Evolutionary conservation across 1,140 invertebrate genomes (phyloP).

Genomic region (Panagrolaimus sp.): DNA sequence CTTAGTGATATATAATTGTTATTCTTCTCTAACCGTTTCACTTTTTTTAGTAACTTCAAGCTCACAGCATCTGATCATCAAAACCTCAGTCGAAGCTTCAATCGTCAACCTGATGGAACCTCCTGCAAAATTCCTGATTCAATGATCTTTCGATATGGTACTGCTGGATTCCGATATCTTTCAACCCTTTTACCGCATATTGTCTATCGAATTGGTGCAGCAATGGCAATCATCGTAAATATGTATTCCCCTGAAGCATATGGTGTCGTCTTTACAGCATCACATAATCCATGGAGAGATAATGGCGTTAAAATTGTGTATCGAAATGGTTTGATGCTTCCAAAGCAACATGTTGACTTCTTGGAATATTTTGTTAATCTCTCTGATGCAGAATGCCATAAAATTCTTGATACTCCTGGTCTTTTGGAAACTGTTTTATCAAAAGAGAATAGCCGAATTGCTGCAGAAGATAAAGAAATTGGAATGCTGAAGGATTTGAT

Average conservation of each 20-base stretch:
- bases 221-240: background rate
- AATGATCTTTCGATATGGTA: background rate
- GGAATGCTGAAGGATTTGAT: conserved; percentile 34
- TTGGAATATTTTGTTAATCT: background rate
- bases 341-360: background rate
- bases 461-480: conserved; percentile 26
- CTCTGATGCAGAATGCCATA: conserved; percentile 77
- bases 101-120: background rate
- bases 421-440: background rate
- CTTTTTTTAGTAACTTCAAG: no score
- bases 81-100: background rate
- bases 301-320: conserved; percentile 96
- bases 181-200: background rate
- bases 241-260: background rate
- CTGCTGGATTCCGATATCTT: background rate
- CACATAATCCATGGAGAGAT: conserved; percentile 89
- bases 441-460: background rate
- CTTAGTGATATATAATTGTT: no score
- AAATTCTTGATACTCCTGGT: conserved; percentile 53
- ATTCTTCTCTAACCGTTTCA: no score
- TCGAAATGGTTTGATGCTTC: conserved; percentile 68
- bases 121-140: background rate
- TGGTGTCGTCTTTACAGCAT: conserved; percentile 97
- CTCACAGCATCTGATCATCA: no score
- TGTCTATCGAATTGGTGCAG: background rate